Evolutionary conservation across 35 echinoderm and acorn worm species (phyloP), one percentile per base, ranked within the genome.

Genomic region (Stichopus chloronotus): DNA sequence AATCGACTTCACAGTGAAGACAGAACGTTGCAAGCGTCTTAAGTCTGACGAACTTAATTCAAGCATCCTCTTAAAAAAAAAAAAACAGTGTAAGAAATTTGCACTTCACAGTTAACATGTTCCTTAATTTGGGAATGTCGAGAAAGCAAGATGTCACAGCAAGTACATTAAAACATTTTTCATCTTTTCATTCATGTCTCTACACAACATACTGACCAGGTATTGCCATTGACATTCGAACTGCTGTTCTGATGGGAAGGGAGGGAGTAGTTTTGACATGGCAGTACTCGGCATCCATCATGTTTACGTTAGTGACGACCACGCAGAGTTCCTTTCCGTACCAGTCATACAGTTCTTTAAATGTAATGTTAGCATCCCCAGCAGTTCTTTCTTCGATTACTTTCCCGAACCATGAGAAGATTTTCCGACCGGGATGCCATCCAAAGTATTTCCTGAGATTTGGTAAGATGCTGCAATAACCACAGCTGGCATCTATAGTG

Each of bases 201-300:
- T 43, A 43, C 3, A 43, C 30, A 43, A 43, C 30, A 43, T 43
- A 74, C 65, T 25, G 91, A 98, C 97, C 97, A 80, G 97, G 97
- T 43, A 98, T 98, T 14, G 97, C 93, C 59, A 94, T 94, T 4
- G 97, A 98, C 97, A 98, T 98, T 71, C 97, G 90, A 22, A 96
- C 91, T 52, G 97, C 97, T 19, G 84, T 91, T 60, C 93, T 84
- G 23, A 98, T 91, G 3, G 94, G 93, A 56, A 98, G 86, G 54
- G 93, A 93, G 59, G 97, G 97, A 10, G 97, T 96, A 23, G 97
- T 96, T 87, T 98, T 98, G 1, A 98, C 95, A 54, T 98, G 97
- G 81, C 95, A 98, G 78, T 98, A 98, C 80, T 96, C 97, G 4
- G 77, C 91, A 78, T 96, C 95, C 95, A 98, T 96, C 56, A 78